phyloP scores from a whole-genome alignment of 2,888 invertebrate species.

The Nomada ferruginata region DNA sequence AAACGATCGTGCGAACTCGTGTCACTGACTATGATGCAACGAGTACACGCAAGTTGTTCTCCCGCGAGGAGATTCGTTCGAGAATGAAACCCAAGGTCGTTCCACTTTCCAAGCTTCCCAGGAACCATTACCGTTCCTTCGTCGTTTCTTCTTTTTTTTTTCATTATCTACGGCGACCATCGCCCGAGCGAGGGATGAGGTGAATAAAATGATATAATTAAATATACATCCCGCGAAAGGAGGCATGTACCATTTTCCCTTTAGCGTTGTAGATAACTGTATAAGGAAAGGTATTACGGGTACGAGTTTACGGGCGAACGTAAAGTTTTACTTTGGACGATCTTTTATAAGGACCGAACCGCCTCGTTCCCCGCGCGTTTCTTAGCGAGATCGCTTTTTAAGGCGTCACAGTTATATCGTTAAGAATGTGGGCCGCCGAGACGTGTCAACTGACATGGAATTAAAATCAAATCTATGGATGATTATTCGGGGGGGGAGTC shows the following conservation, averaged over 20 bases:
- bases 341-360: constrained; percentile 26
- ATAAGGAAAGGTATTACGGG: constrained; percentile 46
- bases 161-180: constrained; percentile 52
- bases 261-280: constrained; percentile 51
- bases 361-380: neutral
- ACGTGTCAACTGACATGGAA: neutral
- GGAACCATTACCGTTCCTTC: constrained; percentile 46
- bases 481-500: neutral
- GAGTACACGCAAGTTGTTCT: constrained; percentile 20
- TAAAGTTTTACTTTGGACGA: constrained; percentile 42
- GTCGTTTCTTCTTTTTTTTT: constrained; percentile 33
- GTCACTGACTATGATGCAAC: constrained; percentile 60
- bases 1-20: constrained; percentile 58
- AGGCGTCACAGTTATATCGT: constrained; percentile 29
- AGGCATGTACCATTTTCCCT: constrained; percentile 51
- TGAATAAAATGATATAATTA: constrained; percentile 55
- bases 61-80: constrained; percentile 50
- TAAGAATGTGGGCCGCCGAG: constrained; percentile 12
- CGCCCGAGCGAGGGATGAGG: constrained; percentile 5
- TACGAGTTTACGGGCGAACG: constrained; percentile 37
- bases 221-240: constrained; percentile 43
- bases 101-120: constrained; percentile 76
- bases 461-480: neutral
- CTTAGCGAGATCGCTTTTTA: constrained; percentile 34
- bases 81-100: constrained; percentile 81